Evolutionary conservation across 1,140 invertebrate genomes (phyloP).

Genomic region (Papilio dardanus): DNA sequence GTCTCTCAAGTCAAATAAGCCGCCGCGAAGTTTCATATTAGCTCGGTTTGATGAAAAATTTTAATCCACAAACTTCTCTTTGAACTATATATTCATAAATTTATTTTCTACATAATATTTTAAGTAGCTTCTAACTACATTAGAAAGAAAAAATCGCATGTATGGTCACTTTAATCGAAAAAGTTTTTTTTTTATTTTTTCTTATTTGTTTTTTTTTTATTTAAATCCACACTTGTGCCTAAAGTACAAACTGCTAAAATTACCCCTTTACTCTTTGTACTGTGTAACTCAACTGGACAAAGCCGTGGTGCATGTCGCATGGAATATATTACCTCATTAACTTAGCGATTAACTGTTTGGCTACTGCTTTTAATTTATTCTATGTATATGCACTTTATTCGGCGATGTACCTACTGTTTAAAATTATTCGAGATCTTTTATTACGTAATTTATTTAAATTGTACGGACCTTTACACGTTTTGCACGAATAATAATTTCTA

Average conservation of each 20-base stretch:
- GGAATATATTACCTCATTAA: conserved; percentile 39
- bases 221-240: not conserved
- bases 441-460: not conserved
- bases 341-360: conserved; percentile 37
- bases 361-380: conserved; percentile 38
- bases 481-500: too few species aligned
- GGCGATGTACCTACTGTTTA: conserved; percentile 5
- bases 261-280: conserved; percentile 32
- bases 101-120: not conserved
- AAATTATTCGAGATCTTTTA: not conserved
- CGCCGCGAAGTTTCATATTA: conserved; percentile 68
- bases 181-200: too few species aligned
- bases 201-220: not conserved
- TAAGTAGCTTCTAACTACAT: not conserved
- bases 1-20: conserved; percentile 33
- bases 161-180: too few species aligned
- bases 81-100: conserved; percentile 15
- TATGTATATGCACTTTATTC: conserved; percentile 8
- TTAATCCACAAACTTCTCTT: conserved; percentile 59
- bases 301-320: conserved; percentile 31
- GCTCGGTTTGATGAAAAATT: conserved; percentile 75
- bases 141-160: too few species aligned
- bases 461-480: too few species aligned
- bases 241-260: conserved; percentile 30
- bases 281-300: conserved; percentile 39